A percentile compares a stretch with the other conserved stretches of the same genome.
phyloP scores from a whole-genome alignment of 1,140 invertebrate genomes.

The Platyscapa corneri region DNA sequence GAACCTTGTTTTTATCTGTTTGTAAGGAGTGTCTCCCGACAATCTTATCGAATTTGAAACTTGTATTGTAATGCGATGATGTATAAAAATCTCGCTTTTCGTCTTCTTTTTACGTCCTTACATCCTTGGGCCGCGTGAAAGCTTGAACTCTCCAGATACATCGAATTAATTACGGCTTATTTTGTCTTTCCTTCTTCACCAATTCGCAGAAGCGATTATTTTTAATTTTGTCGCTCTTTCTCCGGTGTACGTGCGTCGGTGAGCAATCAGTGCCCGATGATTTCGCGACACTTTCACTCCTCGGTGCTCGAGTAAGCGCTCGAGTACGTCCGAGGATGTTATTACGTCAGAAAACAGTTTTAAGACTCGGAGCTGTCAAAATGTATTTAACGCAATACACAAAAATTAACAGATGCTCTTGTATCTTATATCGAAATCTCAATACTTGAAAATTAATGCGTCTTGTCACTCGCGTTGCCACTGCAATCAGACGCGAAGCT shows the following conservation, averaged over 20 bases:
- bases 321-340: too few species aligned
- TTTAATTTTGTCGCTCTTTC: not conserved
- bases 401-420: too few species aligned
- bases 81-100: slow-evolving; percentile 6
- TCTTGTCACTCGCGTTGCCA: too few species aligned
- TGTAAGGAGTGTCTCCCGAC: slow-evolving; percentile 28
- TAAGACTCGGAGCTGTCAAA: too few species aligned
- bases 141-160: not conserved
- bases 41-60: slow-evolving; percentile 41
- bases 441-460: too few species aligned
- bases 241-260: not conserved
- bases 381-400: too few species aligned
- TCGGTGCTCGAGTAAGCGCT: not conserved
- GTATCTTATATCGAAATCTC: too few species aligned
- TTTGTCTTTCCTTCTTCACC: not conserved
- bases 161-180: not conserved
- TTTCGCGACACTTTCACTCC: not conserved
- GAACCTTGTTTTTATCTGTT: slow-evolving; percentile 7
- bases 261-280: not conserved
- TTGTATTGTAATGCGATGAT: slow-evolving; percentile 22
- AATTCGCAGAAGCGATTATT: not conserved
- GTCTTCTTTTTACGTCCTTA: not conserved
- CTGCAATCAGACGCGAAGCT: too few species aligned
- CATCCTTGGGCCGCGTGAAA: not conserved
- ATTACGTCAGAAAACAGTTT: too few species aligned